phyloP scores from a whole-genome alignment of 2,113 vertebrate species.

The Pedetes capensis region DNA sequence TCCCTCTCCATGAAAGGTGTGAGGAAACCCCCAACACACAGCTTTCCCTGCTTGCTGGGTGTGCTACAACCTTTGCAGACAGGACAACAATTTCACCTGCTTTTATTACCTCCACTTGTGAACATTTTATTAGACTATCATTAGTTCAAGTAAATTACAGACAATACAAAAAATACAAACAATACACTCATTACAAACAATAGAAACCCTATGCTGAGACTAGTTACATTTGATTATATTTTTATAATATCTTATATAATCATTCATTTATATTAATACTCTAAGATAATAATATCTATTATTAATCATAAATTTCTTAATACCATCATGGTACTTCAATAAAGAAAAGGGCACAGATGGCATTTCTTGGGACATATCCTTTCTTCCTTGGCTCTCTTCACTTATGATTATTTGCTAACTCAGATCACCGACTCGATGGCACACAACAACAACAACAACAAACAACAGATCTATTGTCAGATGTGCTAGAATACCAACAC shows the following conservation, averaged over 20 bases:
- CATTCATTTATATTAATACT: not conserved
- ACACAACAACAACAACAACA: no score
- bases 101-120: not conserved
- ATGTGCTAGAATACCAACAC: not conserved
- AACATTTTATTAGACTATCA: not conserved
- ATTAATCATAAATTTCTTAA: conserved; percentile 1
- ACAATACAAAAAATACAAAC: no score
- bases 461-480: no score
- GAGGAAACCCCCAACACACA: not conserved
- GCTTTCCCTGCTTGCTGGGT: not conserved
- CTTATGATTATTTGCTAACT: not conserved
- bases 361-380: not conserved
- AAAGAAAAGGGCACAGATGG: not conserved
- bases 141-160: not conserved
- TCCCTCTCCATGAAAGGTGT: conserved; percentile 38
- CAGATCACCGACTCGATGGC: not conserved
- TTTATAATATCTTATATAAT: not conserved
- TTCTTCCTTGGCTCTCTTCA: not conserved
- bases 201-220: not conserved
- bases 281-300: not conserved
- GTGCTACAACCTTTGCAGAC: not conserved
- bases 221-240: not conserved
- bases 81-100: not conserved
- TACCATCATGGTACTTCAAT: not conserved
- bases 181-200: not conserved